Conservation (phyloP, 1,140 invertebrate species). For the Episyrphus balteatus region DNA sequence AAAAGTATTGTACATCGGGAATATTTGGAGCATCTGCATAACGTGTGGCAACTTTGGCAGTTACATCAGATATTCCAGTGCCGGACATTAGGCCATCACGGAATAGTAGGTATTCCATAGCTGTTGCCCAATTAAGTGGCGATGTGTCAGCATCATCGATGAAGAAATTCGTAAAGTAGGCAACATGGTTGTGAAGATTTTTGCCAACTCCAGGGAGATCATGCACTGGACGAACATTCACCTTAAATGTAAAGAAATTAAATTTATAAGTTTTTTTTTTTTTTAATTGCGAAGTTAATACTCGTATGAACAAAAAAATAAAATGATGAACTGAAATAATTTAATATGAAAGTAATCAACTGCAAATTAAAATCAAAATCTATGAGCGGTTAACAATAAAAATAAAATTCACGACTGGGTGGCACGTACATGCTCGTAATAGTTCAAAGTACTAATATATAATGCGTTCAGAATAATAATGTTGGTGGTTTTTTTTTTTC, state of each 20-base stretch:
- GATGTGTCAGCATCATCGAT: conserved; percentile 74
- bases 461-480: too few relatives aligned
- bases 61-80: conserved; percentile 71
- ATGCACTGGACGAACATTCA: conserved; percentile 54
- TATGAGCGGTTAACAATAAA: too few relatives aligned
- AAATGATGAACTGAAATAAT: too few relatives aligned
- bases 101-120: conserved; percentile 75
- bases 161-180: conserved; percentile 61
- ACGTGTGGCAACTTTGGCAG: conserved; percentile 70
- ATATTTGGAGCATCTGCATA: conserved; percentile 66
- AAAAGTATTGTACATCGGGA: conserved; percentile 78
- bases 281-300: too few relatives aligned
- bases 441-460: too few relatives aligned
- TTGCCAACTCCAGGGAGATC: conserved; percentile 73
- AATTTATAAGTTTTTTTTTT: too few relatives aligned
- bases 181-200: conserved; percentile 82
- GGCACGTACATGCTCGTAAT: too few relatives aligned
- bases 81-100: conserved; percentile 75
- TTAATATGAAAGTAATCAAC: too few relatives aligned
- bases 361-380: too few relatives aligned
- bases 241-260: conserved; percentile 10
- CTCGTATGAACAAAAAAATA: too few relatives aligned
- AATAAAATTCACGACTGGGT: too few relatives aligned
- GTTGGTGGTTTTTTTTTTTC: too few relatives aligned
- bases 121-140: conserved; percentile 75